phyloP scores from a whole-genome alignment of 2,888 invertebrate genomes.

The Xestia ashworthii region DNA sequence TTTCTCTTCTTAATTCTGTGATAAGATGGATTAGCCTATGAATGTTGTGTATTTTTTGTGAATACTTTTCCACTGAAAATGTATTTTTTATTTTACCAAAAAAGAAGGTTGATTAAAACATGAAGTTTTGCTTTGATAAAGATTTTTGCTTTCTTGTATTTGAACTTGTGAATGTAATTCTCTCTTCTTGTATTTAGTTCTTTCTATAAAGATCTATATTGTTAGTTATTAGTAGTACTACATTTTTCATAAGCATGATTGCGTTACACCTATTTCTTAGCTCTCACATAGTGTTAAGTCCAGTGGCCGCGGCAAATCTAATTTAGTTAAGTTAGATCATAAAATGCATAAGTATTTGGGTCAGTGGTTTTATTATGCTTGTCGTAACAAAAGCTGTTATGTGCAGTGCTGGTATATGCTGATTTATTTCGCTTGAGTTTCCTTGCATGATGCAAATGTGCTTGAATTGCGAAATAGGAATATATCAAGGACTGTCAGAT shows the following conservation, averaged over 20 bases:
- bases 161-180: not conserved
- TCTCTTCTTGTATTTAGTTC: not conserved
- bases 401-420: constrained; percentile 40
- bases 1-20: not conserved
- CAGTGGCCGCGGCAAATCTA: constrained; percentile 53
- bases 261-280: not conserved
- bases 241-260: not conserved
- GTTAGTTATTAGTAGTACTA: accelerated
- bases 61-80: not conserved
- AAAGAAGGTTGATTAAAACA: not conserved
- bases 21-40: not conserved
- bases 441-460: constrained; percentile 50
- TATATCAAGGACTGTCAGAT: constrained; percentile 35
- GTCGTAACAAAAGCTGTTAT: constrained; percentile 54
- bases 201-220: not conserved
- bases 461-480: constrained; percentile 38
- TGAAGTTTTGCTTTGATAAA: not conserved
- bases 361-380: constrained; percentile 78
- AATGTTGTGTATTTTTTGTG: not conserved
- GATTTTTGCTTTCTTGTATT: not conserved
- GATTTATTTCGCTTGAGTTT: constrained; percentile 51
- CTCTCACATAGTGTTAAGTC: constrained; percentile 44
- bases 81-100: not conserved
- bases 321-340: constrained; percentile 74
- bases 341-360: constrained; percentile 79